phyloP scores from a whole-genome alignment of 2,888 invertebrate genomes.

The Heliconius charithonia region DNA sequence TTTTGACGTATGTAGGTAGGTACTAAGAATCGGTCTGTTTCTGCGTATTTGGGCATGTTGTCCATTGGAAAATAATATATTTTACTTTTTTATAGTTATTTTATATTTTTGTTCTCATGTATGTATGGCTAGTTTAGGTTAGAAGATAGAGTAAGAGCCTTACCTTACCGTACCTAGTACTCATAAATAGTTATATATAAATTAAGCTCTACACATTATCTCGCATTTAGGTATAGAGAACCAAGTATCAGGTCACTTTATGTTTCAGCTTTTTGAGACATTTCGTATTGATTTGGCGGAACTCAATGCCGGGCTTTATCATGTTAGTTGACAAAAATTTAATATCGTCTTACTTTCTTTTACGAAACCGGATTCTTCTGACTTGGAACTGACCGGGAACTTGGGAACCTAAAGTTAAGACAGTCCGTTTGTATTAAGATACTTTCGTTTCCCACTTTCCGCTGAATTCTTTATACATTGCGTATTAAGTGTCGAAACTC shows the following conservation, averaged over 20 bases:
- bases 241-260: no score
- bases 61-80: background rate
- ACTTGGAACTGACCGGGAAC: no score
- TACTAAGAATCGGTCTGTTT: constrained; percentile 22
- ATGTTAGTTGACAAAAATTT: no score
- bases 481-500: background rate
- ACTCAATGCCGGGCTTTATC: no score
- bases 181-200: no score
- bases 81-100: background rate
- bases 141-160: background rate
- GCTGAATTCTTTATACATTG: background rate
- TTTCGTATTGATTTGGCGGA: no score
- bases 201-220: background rate
- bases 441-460: background rate
- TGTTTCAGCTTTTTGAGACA: no score
- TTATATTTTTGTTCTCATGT: background rate
- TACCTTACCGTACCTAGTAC: no score
- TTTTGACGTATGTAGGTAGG: constrained; percentile 24
- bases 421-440: background rate
- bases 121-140: background rate
- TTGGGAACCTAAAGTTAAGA: background rate
- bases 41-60: constrained; percentile 7
- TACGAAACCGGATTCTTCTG: no score
- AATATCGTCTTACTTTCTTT: no score
- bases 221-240: background rate